phyloP scores from a whole-genome alignment of 2,797 vertebrate species.

The Picus viridis region DNA sequence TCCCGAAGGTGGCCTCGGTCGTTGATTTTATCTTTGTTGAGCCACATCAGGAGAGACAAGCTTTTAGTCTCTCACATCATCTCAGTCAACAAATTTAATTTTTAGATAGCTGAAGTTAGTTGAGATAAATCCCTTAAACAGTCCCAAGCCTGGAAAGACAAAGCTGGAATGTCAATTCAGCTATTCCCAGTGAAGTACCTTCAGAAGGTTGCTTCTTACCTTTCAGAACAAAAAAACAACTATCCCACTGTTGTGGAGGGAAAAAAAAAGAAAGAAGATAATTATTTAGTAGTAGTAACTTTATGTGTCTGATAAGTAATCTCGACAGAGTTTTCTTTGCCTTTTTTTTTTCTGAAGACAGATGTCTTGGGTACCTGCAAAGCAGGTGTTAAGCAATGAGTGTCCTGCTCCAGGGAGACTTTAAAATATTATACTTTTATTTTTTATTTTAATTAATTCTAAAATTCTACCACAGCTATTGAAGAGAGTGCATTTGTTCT shows the following conservation, averaged over 20 bases:
- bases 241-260: background rate
- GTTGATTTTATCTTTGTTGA: too few relatives aligned
- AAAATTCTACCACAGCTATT: background rate
- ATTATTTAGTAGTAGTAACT: background rate
- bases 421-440: background rate
- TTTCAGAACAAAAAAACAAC: background rate
- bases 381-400: background rate
- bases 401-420: background rate
- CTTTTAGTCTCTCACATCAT: too few relatives aligned
- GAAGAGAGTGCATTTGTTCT: background rate
- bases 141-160: background rate
- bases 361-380: background rate
- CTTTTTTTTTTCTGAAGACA: background rate
- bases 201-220: background rate
- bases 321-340: background rate
- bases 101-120: background rate
- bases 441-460: background rate
- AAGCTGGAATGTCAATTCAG: background rate
- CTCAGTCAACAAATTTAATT: background rate
- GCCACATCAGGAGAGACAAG: too few relatives aligned
- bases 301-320: background rate
- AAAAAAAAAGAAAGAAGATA: background rate
- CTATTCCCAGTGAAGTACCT: background rate
- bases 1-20: too few relatives aligned
- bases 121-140: background rate